A percentile compares a stretch with the other conserved stretches of the same genome.
These are phyloP conservation scores for Schizotus pectinicornis DNA, from an alignment of 2,888 invertebrate genomes.

Conservation along the genomic window DNA sequence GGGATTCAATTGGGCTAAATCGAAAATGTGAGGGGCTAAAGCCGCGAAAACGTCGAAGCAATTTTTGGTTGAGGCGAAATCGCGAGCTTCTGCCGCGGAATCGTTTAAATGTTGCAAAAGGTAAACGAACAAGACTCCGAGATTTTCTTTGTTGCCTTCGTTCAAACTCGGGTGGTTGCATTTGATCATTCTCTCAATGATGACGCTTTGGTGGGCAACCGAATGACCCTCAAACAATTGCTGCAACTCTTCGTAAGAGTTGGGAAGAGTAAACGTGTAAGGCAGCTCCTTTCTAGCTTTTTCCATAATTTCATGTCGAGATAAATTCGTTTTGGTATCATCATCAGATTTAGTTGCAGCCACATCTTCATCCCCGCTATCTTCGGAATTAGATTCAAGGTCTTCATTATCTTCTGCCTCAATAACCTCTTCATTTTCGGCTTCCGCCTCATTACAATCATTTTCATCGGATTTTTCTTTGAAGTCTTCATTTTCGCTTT, in stretches of 20 bases:
- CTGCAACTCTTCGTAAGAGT: constrained; percentile 68
- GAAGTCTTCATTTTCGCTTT: constrained; percentile 57
- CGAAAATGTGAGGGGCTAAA: constrained; percentile 64
- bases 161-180: constrained; percentile 84
- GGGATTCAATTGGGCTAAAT: constrained; percentile 75
- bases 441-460: no score
- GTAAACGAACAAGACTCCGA: constrained; percentile 76
- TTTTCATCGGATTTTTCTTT: no score
- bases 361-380: constrained; percentile 22
- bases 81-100: constrained; percentile 58
- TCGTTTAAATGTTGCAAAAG: constrained; percentile 81
- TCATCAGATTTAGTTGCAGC: constrained; percentile 16
- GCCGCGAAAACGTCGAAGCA: constrained; percentile 67
- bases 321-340: constrained; percentile 51
- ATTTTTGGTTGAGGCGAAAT: constrained; percentile 56
- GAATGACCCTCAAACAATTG: constrained; percentile 67
- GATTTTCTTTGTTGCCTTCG: constrained; percentile 77
- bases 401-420: constrained; percentile 30
- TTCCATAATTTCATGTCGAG: constrained; percentile 60
- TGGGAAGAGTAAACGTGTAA: constrained; percentile 66
- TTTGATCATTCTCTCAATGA: constrained; percentile 84
- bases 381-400: no score
- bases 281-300: constrained; percentile 60
- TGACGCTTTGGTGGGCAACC: constrained; percentile 69
- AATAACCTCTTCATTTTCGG: constrained; percentile 55